Evolutionary conservation across 2,888 invertebrate genomes (phyloP).

Genomic region (Anagyrus pseudococci): DNA sequence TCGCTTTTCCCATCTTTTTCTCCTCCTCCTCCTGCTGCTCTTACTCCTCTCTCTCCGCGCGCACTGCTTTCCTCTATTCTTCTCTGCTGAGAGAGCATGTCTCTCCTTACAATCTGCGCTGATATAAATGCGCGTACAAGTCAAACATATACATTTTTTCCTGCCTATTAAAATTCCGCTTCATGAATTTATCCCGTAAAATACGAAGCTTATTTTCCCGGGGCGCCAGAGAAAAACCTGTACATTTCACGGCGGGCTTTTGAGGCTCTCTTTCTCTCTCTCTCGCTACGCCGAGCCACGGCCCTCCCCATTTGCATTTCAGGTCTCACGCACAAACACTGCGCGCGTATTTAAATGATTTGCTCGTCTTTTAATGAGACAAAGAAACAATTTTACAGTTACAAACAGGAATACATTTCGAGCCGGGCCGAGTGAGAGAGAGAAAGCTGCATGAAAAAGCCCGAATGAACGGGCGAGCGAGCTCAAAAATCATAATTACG

Average conservation of each 20-base stretch:
- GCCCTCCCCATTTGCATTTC: slow-evolving; percentile 25
- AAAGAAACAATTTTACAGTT: slow-evolving; percentile 28
- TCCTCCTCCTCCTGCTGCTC: not conserved
- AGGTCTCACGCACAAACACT: slow-evolving; percentile 19
- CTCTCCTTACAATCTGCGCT: slow-evolving; percentile 25
- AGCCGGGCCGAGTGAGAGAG: no score
- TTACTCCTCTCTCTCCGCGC: not conserved
- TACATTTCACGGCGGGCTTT: not conserved
- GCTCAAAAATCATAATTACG: no score
- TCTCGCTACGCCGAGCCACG: no score
- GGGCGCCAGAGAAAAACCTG: slow-evolving; percentile 19
- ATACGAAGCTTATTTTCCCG: slow-evolving; percentile 33
- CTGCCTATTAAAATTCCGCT: slow-evolving; percentile 29
- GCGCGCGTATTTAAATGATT: slow-evolving; percentile 26
- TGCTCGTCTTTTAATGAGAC: slow-evolving; percentile 27
- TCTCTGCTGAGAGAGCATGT: no score
- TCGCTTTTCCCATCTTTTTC: not conserved
- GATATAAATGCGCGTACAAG: slow-evolving; percentile 31
- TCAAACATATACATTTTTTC: slow-evolving; percentile 23
- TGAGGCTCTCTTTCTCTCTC: no score
- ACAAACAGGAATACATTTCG: not conserved
- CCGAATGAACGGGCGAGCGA: not conserved
- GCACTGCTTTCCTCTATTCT: no score
- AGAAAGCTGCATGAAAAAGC: no score
- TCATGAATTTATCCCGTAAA: slow-evolving; percentile 26